Evolutionary conservation across 2,888 invertebrate genomes (phyloP), one percentile per base, ranked within the genome.

Genomic region (Platerodrilus igneus): DNA sequence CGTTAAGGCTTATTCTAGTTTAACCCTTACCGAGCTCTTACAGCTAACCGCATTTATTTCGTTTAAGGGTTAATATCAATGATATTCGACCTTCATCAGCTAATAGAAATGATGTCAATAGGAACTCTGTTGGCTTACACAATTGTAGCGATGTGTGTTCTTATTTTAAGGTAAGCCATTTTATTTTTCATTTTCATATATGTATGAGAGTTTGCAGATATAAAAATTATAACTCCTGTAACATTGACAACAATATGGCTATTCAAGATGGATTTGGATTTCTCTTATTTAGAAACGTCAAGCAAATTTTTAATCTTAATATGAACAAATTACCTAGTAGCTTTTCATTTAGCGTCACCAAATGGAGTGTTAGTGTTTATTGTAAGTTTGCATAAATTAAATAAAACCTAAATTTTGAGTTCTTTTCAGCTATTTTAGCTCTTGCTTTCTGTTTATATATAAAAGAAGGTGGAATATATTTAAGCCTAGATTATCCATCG

Each of bases 61-160:
- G 22, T 67, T 69, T 10, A 66, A 82, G 90, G 86, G 11, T 37
- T 83, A 3, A 89, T 94, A 85, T 87, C 93, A 0, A 74, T 88
- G 1, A 63, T 93, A n/a, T 91, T 95, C 66, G 85, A 94, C 68
- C 71, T 94, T 43, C 79, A 88, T 45, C 92, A 93, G 61, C 71
- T 95, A 39, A 92, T 95, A 45, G 91, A 95, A 59, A 94, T 95
- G 86, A 92, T 95, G 90, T 93, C 93, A 5, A 94, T 95, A 54
- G 90, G 90, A 7, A 91, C 91, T 0, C 71, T 92, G 1, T 72
- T 91, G 34, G 92, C 92, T 0, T 94, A 94, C 64, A 88, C 91
- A 2, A 91, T 94, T 49, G 94, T 95, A 1, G 89, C 92, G 1
- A 80, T 90, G 39, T 88, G 90, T 55, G 91, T 95, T 2, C 75